These are phyloP conservation scores for Thunnus albacares DNA, from an alignment of 2,797 vertebrate genomes.

Conservation along the genomic window DNA sequence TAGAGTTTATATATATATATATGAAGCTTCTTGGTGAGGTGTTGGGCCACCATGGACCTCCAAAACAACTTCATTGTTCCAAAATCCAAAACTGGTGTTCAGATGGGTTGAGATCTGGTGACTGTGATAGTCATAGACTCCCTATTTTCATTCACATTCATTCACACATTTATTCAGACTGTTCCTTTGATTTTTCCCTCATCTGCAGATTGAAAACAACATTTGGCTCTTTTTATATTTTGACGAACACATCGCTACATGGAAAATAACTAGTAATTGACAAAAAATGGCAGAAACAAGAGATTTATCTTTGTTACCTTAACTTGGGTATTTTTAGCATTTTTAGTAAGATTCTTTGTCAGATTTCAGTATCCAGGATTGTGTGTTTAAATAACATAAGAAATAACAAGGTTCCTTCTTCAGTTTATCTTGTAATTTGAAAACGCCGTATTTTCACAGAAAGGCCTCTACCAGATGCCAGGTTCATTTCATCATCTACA, in stretches of 20 bases:
- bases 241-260: background rate
- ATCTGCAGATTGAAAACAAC: background rate
- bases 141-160: too few relatives aligned
- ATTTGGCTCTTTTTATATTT: background rate
- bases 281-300: background rate
- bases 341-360: background rate
- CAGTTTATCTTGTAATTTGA: background rate
- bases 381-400: background rate
- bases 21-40: background rate
- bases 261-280: background rate
- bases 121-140: too few relatives aligned
- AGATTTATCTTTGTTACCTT: background rate
- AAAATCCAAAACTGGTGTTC: background rate
- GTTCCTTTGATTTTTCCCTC: too few relatives aligned
- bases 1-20: too few relatives aligned
- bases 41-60: too few relatives aligned
- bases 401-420: background rate
- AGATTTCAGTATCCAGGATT: background rate
- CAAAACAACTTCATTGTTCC: background rate
- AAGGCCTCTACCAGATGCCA: constrained; percentile 33
- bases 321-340: background rate
- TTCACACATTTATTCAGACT: too few relatives aligned
- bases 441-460: constrained; percentile 37
- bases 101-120: background rate
- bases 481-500: constrained; percentile 31